Evolutionary conservation across 2,888 invertebrate species (phyloP).

Genomic region (Lagria hirta): DNA sequence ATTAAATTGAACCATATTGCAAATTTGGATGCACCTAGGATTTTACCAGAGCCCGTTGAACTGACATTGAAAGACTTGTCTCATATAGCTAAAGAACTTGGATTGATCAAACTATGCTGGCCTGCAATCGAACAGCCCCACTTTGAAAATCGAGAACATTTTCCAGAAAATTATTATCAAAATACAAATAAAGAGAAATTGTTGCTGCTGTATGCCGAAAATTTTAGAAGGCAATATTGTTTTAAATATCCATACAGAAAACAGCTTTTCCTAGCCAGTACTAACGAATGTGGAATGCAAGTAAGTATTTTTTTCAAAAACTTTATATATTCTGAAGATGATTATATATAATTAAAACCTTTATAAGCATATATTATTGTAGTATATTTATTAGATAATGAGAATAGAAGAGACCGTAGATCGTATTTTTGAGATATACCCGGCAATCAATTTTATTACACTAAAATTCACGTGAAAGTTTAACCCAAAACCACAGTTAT

Average conservation of each 20-base stretch:
- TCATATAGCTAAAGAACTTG: conserved; percentile 61
- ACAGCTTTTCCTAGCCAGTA: conserved; percentile 68
- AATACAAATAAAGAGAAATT: conserved; percentile 71
- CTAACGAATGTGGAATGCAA: conserved; percentile 78
- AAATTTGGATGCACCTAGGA: conserved; percentile 46
- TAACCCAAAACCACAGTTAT: too few relatives aligned
- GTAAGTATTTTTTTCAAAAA: too few relatives aligned
- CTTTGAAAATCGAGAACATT: conserved; percentile 61
- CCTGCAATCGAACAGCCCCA: conserved; percentile 59
- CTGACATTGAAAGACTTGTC: conserved; percentile 59
- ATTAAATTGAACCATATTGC: conserved; percentile 43
- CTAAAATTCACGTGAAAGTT: too few relatives aligned
- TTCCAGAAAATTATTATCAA: conserved; percentile 66
- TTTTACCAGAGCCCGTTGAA: conserved; percentile 44
- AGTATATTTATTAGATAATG: conserved; percentile 4
- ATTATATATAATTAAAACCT: background rate
- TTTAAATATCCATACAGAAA: conserved; percentile 62
- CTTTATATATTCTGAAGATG: background rate
- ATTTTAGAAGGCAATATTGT: conserved; percentile 72
- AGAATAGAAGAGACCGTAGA: background rate
- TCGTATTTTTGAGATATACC: too few relatives aligned
- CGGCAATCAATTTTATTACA: too few relatives aligned
- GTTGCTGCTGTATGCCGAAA: conserved; percentile 73
- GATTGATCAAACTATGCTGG: conserved; percentile 67
- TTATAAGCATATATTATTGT: background rate